Conservation (phyloP, 2,113 vertebrate species). For the Setophaga petechia region DNA sequence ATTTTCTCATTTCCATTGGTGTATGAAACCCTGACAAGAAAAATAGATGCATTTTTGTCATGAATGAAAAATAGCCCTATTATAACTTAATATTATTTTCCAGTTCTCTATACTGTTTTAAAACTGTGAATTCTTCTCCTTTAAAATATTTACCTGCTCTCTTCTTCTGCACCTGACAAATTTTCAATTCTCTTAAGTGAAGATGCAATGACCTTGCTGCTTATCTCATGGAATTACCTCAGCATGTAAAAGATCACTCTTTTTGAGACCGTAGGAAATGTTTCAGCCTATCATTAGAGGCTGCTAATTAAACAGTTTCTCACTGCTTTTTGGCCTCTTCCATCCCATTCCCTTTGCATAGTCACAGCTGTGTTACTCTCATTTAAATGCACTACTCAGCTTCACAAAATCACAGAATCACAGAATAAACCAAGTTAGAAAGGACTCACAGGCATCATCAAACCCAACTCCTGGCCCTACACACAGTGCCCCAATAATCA, state of each 20-base stretch:
- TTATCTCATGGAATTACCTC: background rate
- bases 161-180: background rate
- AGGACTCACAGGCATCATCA: background rate
- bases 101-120: background rate
- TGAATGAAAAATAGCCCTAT: background rate
- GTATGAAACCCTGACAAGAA: background rate
- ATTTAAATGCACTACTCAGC: background rate
- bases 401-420: background rate
- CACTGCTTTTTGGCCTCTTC: background rate
- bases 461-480: background rate
- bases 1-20: background rate
- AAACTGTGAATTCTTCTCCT: background rate
- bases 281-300: background rate
- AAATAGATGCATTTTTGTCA: background rate
- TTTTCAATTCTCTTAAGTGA: background rate
- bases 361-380: background rate
- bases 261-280: rapidly evolving
- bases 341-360: background rate
- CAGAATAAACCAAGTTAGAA: background rate
- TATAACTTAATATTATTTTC: background rate
- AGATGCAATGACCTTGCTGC: background rate
- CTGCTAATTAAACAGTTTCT: background rate
- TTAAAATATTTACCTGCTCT: background rate
- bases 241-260: background rate
- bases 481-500: background rate